Percentiles rank a stretch among this genome's conserved stretches.
Evolutionary conservation across 2,113 vertebrate genomes (phyloP).

Genomic region (Sisor rabdophorus): DNA sequence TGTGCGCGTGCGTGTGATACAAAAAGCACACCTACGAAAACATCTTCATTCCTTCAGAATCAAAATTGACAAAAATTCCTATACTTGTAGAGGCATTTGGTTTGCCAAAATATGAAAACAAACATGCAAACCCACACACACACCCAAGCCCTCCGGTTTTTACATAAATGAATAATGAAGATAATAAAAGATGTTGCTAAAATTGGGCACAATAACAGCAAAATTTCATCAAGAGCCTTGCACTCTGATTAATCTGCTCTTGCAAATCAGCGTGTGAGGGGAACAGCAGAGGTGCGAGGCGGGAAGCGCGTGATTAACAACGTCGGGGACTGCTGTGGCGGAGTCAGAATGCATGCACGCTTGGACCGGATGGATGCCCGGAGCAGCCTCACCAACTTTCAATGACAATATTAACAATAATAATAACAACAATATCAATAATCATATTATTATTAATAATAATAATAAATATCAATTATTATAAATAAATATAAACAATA

Average conservation of each 20-base stretch:
- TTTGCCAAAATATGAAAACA: neutral
- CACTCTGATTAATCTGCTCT: constrained; percentile 98
- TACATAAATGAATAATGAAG: constrained; percentile 96
- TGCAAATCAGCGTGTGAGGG: constrained; percentile 88
- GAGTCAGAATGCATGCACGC: constrained; percentile 58
- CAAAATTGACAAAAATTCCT: no score
- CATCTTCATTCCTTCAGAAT: no score
- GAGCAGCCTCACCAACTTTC: constrained; percentile 53
- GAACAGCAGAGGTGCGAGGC: constrained; percentile 44
- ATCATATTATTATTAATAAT: no score
- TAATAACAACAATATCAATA: no score
- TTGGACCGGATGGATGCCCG: constrained; percentile 58
- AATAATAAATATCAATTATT: no score
- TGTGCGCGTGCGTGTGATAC: no score
- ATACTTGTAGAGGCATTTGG: constrained; percentile 2
- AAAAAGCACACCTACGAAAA: no score
- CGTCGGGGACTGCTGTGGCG: constrained; percentile 73
- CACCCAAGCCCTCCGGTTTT: neutral
- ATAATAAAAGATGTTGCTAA: constrained; percentile 99
- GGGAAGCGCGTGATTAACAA: constrained; percentile 87
- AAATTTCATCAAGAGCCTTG: constrained; percentile 96
- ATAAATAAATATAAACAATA: no score
- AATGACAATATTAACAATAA: constrained; percentile 41
- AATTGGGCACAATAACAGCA: constrained; percentile 99
- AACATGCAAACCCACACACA: neutral